Evolutionary conservation across 2,113 vertebrate genomes (phyloP), one percentile per base, ranked within the genome.

Genomic region (Cyanoderma ruficeps): DNA sequence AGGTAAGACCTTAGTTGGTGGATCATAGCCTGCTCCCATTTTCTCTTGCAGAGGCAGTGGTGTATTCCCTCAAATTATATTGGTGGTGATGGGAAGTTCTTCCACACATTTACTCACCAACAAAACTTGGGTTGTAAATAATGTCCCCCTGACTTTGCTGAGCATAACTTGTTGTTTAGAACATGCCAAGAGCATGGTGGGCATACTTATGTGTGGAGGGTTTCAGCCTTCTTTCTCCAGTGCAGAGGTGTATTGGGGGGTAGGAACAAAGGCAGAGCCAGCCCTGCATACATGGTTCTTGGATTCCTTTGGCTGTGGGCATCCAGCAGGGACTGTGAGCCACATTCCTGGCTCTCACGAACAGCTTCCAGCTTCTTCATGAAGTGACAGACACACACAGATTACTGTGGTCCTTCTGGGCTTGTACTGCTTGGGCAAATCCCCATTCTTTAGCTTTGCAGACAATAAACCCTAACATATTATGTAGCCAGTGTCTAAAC

Each of bases 121-220:
- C 33, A 89, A 70, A 90, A 68, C 25, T 13, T 4, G 4, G 5
- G 20, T 59, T 67, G 15, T 49, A n/a, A 84, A 9, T 49, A 63
- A 77, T 11, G 9, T 60, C 10, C 16, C n/a, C n/a, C 37, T 61
- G 56, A 69, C 4, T 84, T 67, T 39, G 11, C 50, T 50, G 13
- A 63, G 37, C 59, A 87, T 53, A 90, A 41, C 14, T 55, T 55
- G 6, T 5, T 47, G 8, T 71, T 81, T 52, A 46, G 64, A 83
- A 17, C 28, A 44, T 3, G 14, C 25, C 59, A 37, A 67, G 69
- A 57, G 16, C 47, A 47, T 64, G 3, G 13, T 31, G 42, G 27
- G 13, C 0, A 0, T 57, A 42, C 37, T 53, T 47, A 16, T 18
- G 4, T 28, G 21, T 8, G 4, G 11, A 71, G 39, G 37, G 57